Evolutionary conservation across 2,888 invertebrate genomes (phyloP).

Genomic region (Toxonevra muliebris): DNA sequence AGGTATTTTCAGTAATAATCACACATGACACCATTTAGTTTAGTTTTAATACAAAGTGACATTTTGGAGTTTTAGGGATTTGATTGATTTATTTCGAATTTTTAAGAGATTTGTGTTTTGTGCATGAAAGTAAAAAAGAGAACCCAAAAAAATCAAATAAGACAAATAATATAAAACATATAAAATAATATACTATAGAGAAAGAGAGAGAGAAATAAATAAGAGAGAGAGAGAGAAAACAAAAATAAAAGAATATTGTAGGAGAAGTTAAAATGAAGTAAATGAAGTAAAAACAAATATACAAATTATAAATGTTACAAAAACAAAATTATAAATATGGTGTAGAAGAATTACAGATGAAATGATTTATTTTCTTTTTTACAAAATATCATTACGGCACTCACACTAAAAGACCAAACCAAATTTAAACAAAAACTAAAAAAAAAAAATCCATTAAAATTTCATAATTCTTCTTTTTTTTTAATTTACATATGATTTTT

Average conservation of each 20-base stretch:
- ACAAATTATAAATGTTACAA: conserved; percentile 36
- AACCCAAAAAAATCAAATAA: conserved; percentile 51
- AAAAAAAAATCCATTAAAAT: conserved; percentile 17
- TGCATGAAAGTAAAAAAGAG: conserved; percentile 59
- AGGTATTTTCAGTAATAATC: conserved; percentile 5
- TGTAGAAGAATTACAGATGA: conserved; percentile 23
- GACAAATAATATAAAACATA: conserved; percentile 47
- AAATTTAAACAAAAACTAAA: conserved; percentile 33
- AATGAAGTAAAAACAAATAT: conserved; percentile 30
- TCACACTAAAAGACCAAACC: conserved; percentile 34
- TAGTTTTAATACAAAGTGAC: conserved; percentile 31
- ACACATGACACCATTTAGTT: conserved; percentile 30
- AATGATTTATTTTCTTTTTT: neutral
- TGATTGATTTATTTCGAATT: conserved; percentile 39
- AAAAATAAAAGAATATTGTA: conserved; percentile 36
- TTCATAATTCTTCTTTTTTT: conserved; percentile 1
- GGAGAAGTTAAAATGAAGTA: conserved; percentile 15
- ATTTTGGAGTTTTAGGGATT: conserved; percentile 36
- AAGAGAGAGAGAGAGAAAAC: conserved; percentile 22
- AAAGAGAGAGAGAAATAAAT: conserved; percentile 31
- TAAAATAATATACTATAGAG: conserved; percentile 32
- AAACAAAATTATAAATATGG: conserved; percentile 34
- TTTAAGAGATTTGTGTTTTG: conserved; percentile 45
- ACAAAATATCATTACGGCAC: conserved; percentile 2
- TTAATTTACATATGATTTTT: conserved; percentile 2